Conservation (phyloP, 2,888 invertebrate genomes). For the Serripes groenlandicus region DNA sequence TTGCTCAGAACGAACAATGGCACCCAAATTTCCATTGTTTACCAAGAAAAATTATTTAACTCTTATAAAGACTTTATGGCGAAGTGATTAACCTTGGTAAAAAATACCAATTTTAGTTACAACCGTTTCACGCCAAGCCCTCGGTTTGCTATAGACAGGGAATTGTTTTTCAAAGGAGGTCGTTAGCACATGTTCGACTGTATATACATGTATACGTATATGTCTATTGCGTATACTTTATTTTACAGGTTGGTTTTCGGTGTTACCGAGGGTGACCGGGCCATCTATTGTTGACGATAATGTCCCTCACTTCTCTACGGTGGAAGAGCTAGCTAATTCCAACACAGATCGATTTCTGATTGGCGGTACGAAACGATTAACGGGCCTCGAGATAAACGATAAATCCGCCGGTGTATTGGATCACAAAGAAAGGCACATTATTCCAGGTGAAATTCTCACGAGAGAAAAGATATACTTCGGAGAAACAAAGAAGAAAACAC, state of each 20-base stretch:
- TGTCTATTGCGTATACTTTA: too few relatives aligned
- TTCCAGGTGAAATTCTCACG: constrained; percentile 75
- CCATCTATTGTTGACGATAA: constrained; percentile 60
- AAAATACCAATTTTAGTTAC: too few relatives aligned
- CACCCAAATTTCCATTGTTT: too few relatives aligned
- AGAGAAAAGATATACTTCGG: constrained; percentile 76
- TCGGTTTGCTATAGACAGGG: too few relatives aligned
- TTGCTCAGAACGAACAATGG: too few relatives aligned
- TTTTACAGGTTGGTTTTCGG: constrained; percentile 79
- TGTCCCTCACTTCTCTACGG: constrained; percentile 73
- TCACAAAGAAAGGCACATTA: constrained; percentile 67
- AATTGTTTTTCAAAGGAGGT: too few relatives aligned
- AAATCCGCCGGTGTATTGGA: constrained; percentile 58
- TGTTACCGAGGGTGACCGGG: constrained; percentile 69
- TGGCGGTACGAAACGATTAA: constrained; percentile 73
- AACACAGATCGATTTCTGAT: constrained; percentile 76
- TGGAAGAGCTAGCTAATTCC: constrained; percentile 72
- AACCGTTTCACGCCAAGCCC: too few relatives aligned
- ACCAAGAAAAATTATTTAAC: too few relatives aligned
- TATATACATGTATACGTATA: too few relatives aligned
- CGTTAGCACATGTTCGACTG: too few relatives aligned
- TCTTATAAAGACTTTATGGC: too few relatives aligned
- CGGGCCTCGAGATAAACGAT: constrained; percentile 66
- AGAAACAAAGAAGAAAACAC: constrained; percentile 69
- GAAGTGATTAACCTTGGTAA: too few relatives aligned